These are phyloP conservation scores for Luidia sarsii DNA, from an alignment of 53 echinoderm and acorn worm species.

Conservation along the genomic window DNA sequence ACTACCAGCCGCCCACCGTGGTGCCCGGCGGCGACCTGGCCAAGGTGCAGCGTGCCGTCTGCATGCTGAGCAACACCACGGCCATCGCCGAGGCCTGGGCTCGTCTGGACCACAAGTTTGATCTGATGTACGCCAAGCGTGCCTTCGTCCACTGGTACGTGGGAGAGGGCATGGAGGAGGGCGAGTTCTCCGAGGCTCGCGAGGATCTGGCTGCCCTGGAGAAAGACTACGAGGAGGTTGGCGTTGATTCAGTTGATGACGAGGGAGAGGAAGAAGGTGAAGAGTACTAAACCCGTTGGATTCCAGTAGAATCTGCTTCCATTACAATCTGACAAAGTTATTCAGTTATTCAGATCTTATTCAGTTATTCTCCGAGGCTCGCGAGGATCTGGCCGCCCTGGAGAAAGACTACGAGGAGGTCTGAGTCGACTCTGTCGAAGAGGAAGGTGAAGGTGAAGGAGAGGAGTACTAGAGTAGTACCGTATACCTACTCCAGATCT, in stretches of 20 bases:
- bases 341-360: too few relatives aligned
- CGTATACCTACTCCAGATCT: too few relatives aligned
- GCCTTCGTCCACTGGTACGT: conserved; percentile 99
- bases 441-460: too few relatives aligned
- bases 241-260: conserved; percentile 74
- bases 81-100: conserved; percentile 99
- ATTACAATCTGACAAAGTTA: too few relatives aligned
- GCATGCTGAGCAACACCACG: conserved; percentile 99
- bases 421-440: too few relatives aligned
- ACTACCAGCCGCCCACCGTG: conserved; percentile 95
- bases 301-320: too few relatives aligned
- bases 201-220: conserved; percentile 95
- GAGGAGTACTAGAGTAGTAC: too few relatives aligned
- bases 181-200: conserved; percentile 98
- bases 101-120: conserved; percentile 99
- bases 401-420: too few relatives aligned
- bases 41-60: conserved; percentile 99
- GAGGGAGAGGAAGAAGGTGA: conserved; percentile 68
- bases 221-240: conserved; percentile 76
- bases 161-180: conserved; percentile 99
- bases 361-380: too few relatives aligned
- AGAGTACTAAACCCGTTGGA: conserved; percentile 41
- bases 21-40: conserved; percentile 98
- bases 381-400: too few relatives aligned
- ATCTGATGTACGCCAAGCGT: conserved; percentile 99